Percentiles rank a stretch among this genome's conserved stretches.
phyloP scores from a whole-genome alignment of 2,113 vertebrate genomes.

The Leucopternis melanops region DNA sequence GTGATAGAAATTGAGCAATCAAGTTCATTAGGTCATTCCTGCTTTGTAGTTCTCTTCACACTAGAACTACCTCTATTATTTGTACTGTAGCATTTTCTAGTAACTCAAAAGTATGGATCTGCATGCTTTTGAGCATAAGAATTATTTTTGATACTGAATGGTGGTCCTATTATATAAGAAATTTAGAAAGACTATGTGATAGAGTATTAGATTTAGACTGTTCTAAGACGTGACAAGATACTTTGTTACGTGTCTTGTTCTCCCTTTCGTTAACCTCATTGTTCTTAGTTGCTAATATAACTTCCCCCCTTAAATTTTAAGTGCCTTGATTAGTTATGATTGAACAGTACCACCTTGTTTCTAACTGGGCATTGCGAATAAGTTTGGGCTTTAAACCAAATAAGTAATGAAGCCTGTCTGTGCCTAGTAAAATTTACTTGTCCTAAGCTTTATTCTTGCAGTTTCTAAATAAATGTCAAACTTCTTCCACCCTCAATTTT shows the following conservation, averaged over 20 bases:
- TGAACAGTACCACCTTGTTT: background rate
- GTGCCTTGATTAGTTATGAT: background rate
- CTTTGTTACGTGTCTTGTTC: background rate
- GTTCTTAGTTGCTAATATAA: background rate
- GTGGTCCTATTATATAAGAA: background rate
- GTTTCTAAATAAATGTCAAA: background rate
- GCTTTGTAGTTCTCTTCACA: background rate
- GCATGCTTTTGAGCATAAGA: background rate
- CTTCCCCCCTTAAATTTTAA: background rate
- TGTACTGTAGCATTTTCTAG: background rate
- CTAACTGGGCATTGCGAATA: background rate
- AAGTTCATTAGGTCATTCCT: background rate
- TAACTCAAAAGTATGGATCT: background rate
- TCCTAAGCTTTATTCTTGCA: background rate
- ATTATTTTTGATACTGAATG: background rate
- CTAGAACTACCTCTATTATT: background rate
- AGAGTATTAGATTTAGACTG: background rate
- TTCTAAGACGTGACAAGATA: background rate
- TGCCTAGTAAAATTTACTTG: background rate
- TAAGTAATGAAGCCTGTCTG: background rate
- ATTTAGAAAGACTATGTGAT: background rate
- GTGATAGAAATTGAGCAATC: background rate
- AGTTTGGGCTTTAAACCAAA: background rate
- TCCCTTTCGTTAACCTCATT: background rate
- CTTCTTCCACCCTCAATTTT: background rate